Conservation (phyloP, 2,888 invertebrate species). For the Seira sanloemensis region DNA sequence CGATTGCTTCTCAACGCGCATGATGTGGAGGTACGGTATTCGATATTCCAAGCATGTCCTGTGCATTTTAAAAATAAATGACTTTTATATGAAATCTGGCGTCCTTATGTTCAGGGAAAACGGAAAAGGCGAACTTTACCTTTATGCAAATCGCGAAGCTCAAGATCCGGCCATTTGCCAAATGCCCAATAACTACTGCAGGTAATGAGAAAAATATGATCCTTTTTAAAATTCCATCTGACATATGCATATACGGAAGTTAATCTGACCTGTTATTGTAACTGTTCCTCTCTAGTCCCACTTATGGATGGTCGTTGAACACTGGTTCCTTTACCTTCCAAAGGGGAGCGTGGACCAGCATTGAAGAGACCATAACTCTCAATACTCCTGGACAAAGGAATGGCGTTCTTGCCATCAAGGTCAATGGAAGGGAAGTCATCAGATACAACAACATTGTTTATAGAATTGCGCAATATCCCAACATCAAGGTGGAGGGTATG, state of each 20-base stretch:
- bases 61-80: too few relatives aligned
- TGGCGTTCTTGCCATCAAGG: conserved; percentile 61
- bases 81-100: too few relatives aligned
- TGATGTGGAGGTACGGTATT: conserved; percentile 50
- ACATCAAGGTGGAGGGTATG: conserved; percentile 58
- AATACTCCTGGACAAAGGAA: conserved; percentile 64
- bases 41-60: background rate
- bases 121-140: conserved; percentile 64
- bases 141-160: conserved; percentile 69
- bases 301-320: conserved; percentile 69
- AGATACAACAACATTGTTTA: conserved; percentile 65
- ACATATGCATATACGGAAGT: background rate
- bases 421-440: conserved; percentile 62
- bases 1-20: conserved; percentile 64
- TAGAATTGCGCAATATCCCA: conserved; percentile 57
- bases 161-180: conserved; percentile 69
- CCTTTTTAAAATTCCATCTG: background rate
- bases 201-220: background rate
- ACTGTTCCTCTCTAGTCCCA: conserved; percentile 38
- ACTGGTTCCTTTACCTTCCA: conserved; percentile 56
- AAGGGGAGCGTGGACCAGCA: conserved; percentile 52
- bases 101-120: conserved; percentile 60
- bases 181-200: conserved; percentile 67
- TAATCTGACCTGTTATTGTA: background rate
- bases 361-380: conserved; percentile 61